phyloP scores from a whole-genome alignment of 2,113 vertebrate genomes.

The Anthoscopus minutus region DNA sequence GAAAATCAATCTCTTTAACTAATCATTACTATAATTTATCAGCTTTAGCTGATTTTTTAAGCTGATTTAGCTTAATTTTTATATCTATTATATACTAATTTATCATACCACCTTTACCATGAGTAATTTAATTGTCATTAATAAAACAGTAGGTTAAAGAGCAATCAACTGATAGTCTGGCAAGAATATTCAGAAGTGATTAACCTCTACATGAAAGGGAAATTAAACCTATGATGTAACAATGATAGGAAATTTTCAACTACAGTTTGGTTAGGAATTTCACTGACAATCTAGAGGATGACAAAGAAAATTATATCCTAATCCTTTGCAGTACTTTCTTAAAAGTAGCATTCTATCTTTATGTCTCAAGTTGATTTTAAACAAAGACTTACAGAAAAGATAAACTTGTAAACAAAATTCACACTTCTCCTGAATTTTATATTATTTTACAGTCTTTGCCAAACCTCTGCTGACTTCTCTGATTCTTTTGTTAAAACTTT shows the following conservation, averaged over 20 bases:
- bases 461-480: neutral
- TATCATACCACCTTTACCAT: neutral
- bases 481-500: neutral
- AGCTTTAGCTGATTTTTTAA: too few species aligned
- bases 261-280: neutral
- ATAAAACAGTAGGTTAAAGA: neutral
- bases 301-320: neutral
- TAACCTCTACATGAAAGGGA: neutral
- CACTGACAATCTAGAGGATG: neutral
- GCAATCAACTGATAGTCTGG: neutral
- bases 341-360: neutral
- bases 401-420: neutral
- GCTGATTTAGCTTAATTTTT: neutral
- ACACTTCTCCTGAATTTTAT: neutral
- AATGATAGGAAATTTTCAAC: neutral
- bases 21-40: neutral
- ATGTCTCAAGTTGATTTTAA: neutral
- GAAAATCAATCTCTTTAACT: neutral
- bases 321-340: neutral
- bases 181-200: neutral
- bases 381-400: neutral
- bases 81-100: neutral
- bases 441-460: neutral
- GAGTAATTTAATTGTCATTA: neutral
- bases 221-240: neutral